Conservation (phyloP, 2,113 vertebrate genomes). For the Platanista minor region DNA sequence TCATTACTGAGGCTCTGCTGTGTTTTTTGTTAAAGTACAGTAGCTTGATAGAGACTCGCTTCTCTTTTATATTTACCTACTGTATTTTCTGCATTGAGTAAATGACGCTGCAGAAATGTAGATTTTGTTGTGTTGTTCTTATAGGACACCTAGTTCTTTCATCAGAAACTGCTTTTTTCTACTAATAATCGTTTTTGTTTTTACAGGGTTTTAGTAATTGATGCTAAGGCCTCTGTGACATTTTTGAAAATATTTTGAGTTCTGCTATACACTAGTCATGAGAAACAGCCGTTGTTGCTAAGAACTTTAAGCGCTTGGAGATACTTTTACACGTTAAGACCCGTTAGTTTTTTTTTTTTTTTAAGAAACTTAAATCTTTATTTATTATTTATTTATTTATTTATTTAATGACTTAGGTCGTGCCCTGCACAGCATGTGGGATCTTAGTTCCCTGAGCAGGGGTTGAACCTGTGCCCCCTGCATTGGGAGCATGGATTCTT, state of each 20-base stretch:
- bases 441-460: no score
- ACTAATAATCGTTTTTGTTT: background rate
- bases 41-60: background rate
- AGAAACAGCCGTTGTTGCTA: background rate
- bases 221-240: background rate
- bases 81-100: background rate
- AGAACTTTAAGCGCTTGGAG: background rate
- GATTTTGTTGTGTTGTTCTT: background rate
- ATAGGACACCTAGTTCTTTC: background rate
- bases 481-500: no score
- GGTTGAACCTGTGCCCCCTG: no score
- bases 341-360: no score
- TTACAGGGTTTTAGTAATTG: background rate
- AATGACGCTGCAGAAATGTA: background rate
- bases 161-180: background rate
- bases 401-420: no score
- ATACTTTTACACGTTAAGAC: background rate
- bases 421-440: no score
- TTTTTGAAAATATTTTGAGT: background rate
- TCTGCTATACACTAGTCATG: background rate
- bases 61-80: background rate
- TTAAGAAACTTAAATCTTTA: no score
- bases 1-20: background rate
- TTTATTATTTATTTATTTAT: no score
- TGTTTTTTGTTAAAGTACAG: background rate